Conservation (phyloP, 2,888 invertebrate species). For the Platerodrilus igneus region DNA sequence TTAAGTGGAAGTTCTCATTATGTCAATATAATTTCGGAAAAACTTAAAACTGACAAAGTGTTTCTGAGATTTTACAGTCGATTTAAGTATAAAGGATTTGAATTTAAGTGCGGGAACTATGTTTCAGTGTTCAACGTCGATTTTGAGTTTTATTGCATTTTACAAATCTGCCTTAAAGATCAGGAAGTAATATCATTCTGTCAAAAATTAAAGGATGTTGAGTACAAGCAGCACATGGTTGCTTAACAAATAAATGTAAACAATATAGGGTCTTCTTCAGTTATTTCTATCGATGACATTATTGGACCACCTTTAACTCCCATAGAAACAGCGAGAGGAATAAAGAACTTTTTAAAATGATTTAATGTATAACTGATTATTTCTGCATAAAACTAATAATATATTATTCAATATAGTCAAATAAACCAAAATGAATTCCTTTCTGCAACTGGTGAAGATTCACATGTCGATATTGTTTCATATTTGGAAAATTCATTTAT, state of each 20-base stretch:
- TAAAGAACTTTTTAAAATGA: too few relatives aligned
- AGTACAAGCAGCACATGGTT: constrained; percentile 5
- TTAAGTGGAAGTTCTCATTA: too few relatives aligned
- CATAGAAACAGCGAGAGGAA: constrained; percentile 21
- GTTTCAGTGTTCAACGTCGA: constrained; percentile 15
- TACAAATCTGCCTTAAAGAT: constrained; percentile 17
- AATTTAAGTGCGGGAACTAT: constrained; percentile 15
- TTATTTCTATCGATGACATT: constrained; percentile 12
- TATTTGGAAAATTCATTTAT: too few relatives aligned
- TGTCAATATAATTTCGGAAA: constrained; percentile 13
- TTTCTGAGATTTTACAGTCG: constrained; percentile 14
- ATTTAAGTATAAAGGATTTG: constrained; percentile 9
- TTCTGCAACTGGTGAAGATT: too few relatives aligned
- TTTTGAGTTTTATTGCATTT: constrained; percentile 15
- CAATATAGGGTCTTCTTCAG: constrained; percentile 9
- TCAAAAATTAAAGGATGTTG: constrained; percentile 11
- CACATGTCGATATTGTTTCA: too few relatives aligned
- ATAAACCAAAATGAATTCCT: too few relatives aligned
- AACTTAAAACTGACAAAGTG: constrained; percentile 11
- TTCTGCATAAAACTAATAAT: too few relatives aligned
- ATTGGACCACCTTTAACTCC: constrained; percentile 19
- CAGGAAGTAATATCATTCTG: constrained; percentile 7
- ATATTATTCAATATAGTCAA: too few relatives aligned
- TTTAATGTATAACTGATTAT: too few relatives aligned
- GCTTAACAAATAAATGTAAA: constrained; percentile 9